These are phyloP conservation scores for Rhagophthalmus giganteus DNA, from an alignment of 2,888 invertebrate genomes.

Conservation along the genomic window DNA sequence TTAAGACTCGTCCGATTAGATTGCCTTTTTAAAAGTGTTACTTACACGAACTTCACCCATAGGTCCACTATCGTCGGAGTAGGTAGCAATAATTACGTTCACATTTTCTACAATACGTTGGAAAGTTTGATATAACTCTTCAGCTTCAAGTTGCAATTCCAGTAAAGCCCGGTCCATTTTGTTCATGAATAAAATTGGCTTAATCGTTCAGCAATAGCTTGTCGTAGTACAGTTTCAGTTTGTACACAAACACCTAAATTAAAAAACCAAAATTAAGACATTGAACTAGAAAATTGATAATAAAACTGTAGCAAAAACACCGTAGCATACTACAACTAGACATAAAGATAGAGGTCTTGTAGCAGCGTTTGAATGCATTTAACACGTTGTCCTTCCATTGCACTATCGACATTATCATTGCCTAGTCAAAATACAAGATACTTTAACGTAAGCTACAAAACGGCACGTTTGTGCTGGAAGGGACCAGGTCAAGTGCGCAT, in stretches of 20 bases:
- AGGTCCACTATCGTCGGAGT: constrained; percentile 95
- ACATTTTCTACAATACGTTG: constrained; percentile 99
- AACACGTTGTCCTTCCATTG: constrained; percentile 61
- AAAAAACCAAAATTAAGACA: no score
- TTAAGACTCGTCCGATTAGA: no score
- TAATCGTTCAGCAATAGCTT: constrained; percentile 99
- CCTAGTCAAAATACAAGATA: constrained; percentile 29
- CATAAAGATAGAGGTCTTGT: constrained; percentile 83
- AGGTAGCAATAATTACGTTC: constrained; percentile 99
- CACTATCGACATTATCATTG: constrained; percentile 64
- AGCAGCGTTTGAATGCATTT: constrained; percentile 63
- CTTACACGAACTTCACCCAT: constrained; percentile 98
- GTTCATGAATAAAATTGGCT: constrained; percentile 99
- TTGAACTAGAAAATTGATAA: no score
- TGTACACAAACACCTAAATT: constrained; percentile 99
- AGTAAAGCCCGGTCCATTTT: constrained; percentile 99
- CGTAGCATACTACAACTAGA: constrained; percentile 68
- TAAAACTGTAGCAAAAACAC: no score
- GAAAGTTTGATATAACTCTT: constrained; percentile 98
- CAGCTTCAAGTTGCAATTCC: constrained; percentile 93
- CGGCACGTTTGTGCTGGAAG: not conserved
- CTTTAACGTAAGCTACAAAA: not conserved
- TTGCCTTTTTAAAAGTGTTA: no score
- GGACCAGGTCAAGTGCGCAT: no score
- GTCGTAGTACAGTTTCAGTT: constrained; percentile 99